phyloP scores from a whole-genome alignment of 2,888 invertebrate species.

The Polylopha cassiicola region DNA sequence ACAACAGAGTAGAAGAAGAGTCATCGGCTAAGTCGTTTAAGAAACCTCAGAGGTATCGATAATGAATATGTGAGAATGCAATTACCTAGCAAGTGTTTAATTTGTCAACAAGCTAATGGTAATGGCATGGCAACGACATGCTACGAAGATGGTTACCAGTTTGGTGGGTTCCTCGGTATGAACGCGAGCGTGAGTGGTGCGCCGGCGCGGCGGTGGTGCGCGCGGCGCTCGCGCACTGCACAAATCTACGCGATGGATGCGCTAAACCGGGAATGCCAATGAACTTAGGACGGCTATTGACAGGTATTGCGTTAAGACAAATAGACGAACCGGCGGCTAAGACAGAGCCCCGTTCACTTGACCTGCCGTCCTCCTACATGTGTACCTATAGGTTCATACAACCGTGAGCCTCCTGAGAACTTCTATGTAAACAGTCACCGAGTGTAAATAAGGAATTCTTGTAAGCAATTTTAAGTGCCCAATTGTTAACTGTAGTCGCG shows the following conservation, averaged over 20 bases:
- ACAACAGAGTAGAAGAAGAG: not conserved
- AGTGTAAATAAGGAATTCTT: constrained; percentile 68
- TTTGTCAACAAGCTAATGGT: constrained; percentile 71
- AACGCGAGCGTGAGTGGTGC: no score
- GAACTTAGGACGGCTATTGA: constrained; percentile 74
- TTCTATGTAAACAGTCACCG: constrained; percentile 66
- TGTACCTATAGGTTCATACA: constrained; percentile 33
- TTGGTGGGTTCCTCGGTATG: constrained; percentile 45
- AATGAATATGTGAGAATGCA: constrained; percentile 16
- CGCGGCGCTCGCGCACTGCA: constrained; percentile 56
- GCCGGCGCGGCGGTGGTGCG: constrained; percentile 37
- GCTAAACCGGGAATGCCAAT: constrained; percentile 73
- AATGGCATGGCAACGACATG: constrained; percentile 66
- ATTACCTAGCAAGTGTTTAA: constrained; percentile 45
- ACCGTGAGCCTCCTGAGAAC: constrained; percentile 65
- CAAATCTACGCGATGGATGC: constrained; percentile 70
- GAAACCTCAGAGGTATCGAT: constrained; percentile 11
- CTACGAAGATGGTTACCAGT: constrained; percentile 62
- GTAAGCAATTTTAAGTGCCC: constrained; percentile 46
- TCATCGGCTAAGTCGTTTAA: not conserved
- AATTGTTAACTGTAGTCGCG: constrained; percentile 32
- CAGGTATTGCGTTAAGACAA: constrained; percentile 77
- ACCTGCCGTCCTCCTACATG: constrained; percentile 47
- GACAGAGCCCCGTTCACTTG: constrained; percentile 71
- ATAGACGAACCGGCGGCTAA: constrained; percentile 68